Percentiles rank a stretch among this genome's conserved stretches.
Evolutionary conservation across 2,113 vertebrate species (phyloP).

Genomic region (Crypturellus undulatus): DNA sequence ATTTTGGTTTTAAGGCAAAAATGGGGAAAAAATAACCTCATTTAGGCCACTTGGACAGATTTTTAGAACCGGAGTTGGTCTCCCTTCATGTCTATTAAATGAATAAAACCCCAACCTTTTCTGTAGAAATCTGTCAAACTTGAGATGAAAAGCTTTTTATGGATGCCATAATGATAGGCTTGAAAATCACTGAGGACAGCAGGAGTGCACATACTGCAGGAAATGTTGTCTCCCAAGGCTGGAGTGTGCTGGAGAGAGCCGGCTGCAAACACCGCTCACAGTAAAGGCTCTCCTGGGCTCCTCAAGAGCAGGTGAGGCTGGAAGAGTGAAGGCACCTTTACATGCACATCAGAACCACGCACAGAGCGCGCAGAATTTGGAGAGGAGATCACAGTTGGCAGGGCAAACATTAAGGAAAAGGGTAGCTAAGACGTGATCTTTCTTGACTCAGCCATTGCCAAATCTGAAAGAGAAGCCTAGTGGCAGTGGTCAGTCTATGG

Average conservation of each 20-base stretch:
- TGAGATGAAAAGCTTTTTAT: slow-evolving; percentile 48
- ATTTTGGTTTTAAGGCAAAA: slow-evolving; percentile 59
- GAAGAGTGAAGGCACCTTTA: neutral
- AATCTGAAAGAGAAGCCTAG: neutral
- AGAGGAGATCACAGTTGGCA: accelerated
- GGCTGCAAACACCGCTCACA: neutral
- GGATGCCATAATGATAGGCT: slow-evolving; percentile 17
- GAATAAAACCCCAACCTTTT: neutral
- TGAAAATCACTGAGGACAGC: slow-evolving; percentile 34
- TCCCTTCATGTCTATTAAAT: slow-evolving; percentile 17
- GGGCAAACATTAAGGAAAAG: neutral
- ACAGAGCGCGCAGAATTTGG: neutral
- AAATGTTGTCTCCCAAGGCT: neutral
- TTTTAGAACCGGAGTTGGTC: slow-evolving; percentile 41
- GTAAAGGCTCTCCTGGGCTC: neutral
- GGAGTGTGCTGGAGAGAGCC: neutral
- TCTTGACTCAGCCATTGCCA: neutral
- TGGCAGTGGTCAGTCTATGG: neutral
- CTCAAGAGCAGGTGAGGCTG: neutral
- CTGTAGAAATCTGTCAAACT: slow-evolving; percentile 51
- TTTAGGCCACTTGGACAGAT: slow-evolving; percentile 27
- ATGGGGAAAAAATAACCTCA: slow-evolving; percentile 19
- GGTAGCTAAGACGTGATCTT: neutral
- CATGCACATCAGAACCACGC: neutral
- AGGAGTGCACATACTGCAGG: neutral